A percentile compares a stretch with the other conserved stretches of the same genome.
phyloP scores from a whole-genome alignment of 2,888 invertebrate genomes.

The Apodemia mormo region DNA sequence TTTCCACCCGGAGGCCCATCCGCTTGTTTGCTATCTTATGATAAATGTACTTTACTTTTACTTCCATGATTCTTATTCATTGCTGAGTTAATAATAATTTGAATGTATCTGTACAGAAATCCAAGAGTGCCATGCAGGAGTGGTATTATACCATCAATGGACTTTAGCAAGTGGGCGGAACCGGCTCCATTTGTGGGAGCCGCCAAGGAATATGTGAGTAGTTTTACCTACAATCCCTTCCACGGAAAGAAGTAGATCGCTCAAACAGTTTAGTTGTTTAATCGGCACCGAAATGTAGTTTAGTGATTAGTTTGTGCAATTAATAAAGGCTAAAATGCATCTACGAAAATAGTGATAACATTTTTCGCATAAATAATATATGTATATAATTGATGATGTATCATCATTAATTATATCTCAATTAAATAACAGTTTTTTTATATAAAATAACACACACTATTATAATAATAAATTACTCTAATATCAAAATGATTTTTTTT shows the following conservation, averaged over 20 bases:
- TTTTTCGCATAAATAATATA: too few relatives aligned
- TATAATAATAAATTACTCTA: background rate
- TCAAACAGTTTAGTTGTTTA: conserved; percentile 44
- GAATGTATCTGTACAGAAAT: conserved; percentile 81
- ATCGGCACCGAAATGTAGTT: conserved; percentile 11
- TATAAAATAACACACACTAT: too few relatives aligned
- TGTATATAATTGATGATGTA: too few relatives aligned
- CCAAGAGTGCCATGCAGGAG: conserved; percentile 96
- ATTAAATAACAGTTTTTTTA: too few relatives aligned
- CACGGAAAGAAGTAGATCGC: conserved; percentile 70
- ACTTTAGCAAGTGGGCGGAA: conserved; percentile 95
- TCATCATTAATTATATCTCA: too few relatives aligned
- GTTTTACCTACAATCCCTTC: conserved; percentile 78
- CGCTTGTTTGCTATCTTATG: too few relatives aligned
- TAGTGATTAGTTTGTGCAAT: background rate
- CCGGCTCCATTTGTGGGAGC: conserved; percentile 69
- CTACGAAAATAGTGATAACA: background rate
- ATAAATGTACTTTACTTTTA: too few relatives aligned
- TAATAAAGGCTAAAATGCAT: conserved; percentile 12
- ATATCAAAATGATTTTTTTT: background rate
- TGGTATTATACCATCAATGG: conserved; percentile 92
- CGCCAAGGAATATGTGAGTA: conserved; percentile 85
- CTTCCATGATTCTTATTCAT: too few relatives aligned
- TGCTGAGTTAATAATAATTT: too few relatives aligned
- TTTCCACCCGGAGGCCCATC: too few relatives aligned